A percentile compares a stretch with the other conserved stretches of the same genome.
These are phyloP conservation scores for Holacanthus passer DNA, from an alignment of 2,113 vertebrate species.

Conservation along the genomic window DNA sequence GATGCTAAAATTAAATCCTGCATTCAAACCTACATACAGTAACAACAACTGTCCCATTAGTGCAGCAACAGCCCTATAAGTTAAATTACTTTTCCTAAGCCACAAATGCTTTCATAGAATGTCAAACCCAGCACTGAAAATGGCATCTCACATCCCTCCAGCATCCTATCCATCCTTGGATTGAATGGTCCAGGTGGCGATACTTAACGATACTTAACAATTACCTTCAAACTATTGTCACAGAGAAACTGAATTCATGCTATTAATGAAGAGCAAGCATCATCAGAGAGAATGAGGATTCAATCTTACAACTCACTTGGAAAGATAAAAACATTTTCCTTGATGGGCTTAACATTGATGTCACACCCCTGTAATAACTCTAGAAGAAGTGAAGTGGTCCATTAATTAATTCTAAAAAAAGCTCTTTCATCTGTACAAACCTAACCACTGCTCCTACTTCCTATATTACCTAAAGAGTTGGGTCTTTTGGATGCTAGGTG, in stretches of 20 bases:
- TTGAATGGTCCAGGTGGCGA: background rate
- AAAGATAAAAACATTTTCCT: background rate
- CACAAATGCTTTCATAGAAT: background rate
- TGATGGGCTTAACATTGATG: background rate
- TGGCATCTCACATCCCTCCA: background rate
- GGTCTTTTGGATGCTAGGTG: slow-evolving; percentile 93
- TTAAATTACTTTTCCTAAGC: background rate
- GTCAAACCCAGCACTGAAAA: background rate
- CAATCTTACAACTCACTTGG: background rate
- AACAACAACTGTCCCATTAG: background rate
- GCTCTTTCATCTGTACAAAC: slow-evolving; percentile 36
- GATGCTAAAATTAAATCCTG: background rate
- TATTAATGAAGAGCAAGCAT: background rate
- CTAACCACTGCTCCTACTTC: slow-evolving; percentile 48
- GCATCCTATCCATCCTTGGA: background rate
- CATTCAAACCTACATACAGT: background rate
- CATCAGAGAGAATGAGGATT: too few species aligned
- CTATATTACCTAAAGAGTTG: slow-evolving; percentile 90
- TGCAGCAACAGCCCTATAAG: background rate
- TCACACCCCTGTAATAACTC: slow-evolving; percentile 3
- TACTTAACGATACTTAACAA: background rate
- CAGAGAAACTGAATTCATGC: background rate
- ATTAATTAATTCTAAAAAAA: background rate
- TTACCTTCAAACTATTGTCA: background rate
- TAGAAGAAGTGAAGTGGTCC: too few species aligned